Evolutionary conservation across 2,888 invertebrate species (phyloP).

Genomic region (Heliconius hortense): DNA sequence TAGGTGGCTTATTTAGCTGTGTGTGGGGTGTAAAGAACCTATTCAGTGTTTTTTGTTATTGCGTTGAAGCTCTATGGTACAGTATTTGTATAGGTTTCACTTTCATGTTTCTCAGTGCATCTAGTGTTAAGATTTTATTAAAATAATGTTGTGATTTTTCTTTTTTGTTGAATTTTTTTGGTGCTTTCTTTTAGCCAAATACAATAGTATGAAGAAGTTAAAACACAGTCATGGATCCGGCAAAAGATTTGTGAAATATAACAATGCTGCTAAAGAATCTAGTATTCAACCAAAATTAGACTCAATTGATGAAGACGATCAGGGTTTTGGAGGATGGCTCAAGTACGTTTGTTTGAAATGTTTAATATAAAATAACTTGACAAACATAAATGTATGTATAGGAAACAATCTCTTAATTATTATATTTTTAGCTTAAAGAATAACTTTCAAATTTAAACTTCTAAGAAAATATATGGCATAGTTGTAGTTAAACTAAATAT

Average conservation of each 20-base stretch:
- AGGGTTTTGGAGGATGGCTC: conserved; percentile 75
- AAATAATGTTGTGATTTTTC: neutral
- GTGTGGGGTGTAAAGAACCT: conserved; percentile 24
- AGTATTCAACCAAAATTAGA: conserved; percentile 46
- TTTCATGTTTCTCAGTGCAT: neutral
- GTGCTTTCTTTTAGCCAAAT: neutral
- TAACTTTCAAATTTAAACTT: too few relatives aligned
- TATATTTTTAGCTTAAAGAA: too few relatives aligned
- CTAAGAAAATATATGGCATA: too few relatives aligned
- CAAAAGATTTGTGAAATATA: conserved; percentile 52
- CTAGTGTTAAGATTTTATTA: neutral
- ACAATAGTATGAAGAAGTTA: conserved; percentile 62
- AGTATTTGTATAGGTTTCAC: neutral
- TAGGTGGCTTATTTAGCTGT: conserved; percentile 56
- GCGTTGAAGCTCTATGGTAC: neutral
- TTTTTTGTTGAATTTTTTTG: neutral
- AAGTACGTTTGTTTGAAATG: conserved; percentile 50
- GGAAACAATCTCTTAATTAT: too few relatives aligned
- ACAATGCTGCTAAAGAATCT: conserved; percentile 48
- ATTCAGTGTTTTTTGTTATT: conserved; percentile 23
- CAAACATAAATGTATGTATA: neutral
- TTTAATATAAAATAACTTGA: neutral
- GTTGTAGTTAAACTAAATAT: too few relatives aligned
- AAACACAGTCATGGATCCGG: conserved; percentile 52
- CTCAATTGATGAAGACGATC: conserved; percentile 69